Base-by-base conservation (phyloP, 2,888 invertebrate species). In the Coelinius sp. region DNA sequence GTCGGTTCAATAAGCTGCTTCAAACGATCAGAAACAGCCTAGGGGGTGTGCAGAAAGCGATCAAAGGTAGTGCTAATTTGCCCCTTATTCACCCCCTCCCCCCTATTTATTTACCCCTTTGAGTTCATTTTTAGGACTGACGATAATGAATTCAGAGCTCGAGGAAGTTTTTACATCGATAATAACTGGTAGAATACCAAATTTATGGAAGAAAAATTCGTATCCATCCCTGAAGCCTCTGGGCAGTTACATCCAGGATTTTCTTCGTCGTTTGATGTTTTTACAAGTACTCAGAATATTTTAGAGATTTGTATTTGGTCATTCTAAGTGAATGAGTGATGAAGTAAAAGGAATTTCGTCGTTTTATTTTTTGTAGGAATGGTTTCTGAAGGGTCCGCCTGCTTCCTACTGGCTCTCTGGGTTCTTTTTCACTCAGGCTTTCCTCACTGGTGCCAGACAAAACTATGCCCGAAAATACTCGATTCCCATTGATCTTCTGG, bases 341-440 rank as follows among this genome's bases (percentile, higher is more conserved):
- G 10, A 66, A 7, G 68, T 17, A 14, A 2, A 53, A 59, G 24
- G 41, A n/a, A 68, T 59, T 68, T 12, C 24, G 12, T 52, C 14
- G 49, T 14, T 22, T 24, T 24, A 24, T 53, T 24, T 53, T 52
- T 81, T 84, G 25, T 80, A 94, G 94, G 89, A 91, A 79, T 98
- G 98, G 98, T 95, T 91, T 85, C 91, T 93, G 49, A 85, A 92
- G 67, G 96, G 96, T 0, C 94, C 96, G 4, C 97, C 97, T 0
- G 79, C 90, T 0, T 92, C 94, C 46, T 98, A 95, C 88, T 98
- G 98, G 98, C 85, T 98, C 41, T 95, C 97, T 1, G 97, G 97
- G 0, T 97, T 98, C 88, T 98, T 93, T 90, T 98, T 97, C 88
- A 97, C 97, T 0, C 97, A 98, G 88, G 97, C 97, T 4, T 98